phyloP scores from a whole-genome alignment of 1,140 invertebrate genomes.

The Aphelinus atriplicis region DNA sequence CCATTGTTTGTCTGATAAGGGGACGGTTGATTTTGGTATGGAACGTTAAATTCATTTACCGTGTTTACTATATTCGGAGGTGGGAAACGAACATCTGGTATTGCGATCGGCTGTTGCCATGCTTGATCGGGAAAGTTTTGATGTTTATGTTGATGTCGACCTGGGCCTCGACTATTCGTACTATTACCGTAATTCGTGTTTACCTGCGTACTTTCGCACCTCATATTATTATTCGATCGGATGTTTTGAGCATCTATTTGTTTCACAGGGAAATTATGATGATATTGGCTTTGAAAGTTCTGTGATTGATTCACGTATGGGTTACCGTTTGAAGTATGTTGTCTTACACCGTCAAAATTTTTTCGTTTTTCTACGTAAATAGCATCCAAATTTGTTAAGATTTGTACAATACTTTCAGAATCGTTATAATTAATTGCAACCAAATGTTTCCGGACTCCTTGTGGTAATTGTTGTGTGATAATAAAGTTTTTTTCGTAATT shows the following conservation, averaged over 20 bases:
- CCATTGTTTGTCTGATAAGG: too few relatives aligned
- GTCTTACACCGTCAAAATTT: neutral
- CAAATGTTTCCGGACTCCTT: conserved; percentile 26
- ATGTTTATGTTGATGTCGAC: too few relatives aligned
- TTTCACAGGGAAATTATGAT: conserved; percentile 15
- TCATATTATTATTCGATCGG: too few relatives aligned
- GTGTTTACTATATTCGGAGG: too few relatives aligned
- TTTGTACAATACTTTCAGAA: conserved; percentile 28
- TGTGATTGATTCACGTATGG: neutral
- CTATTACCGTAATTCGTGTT: too few relatives aligned
- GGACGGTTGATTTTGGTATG: too few relatives aligned
- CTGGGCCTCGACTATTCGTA: too few relatives aligned
- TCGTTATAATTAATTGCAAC: conserved; percentile 31
- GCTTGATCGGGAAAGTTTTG: too few relatives aligned
- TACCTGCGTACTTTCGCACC: too few relatives aligned
- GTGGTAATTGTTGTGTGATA: conserved; percentile 41
- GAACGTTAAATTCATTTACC: too few relatives aligned
- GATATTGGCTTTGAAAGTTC: conserved; percentile 1
- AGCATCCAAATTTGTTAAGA: conserved; percentile 37
- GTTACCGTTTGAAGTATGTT: neutral
- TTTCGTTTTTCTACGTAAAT: conserved; percentile 30
- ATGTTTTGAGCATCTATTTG: conserved; percentile 8
- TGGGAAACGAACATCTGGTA: too few relatives aligned
- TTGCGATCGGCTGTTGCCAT: neutral
- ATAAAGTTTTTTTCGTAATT: conserved; percentile 42